Conservation (phyloP, 2,888 invertebrate species). For the Nasonovia ribisnigri region DNA sequence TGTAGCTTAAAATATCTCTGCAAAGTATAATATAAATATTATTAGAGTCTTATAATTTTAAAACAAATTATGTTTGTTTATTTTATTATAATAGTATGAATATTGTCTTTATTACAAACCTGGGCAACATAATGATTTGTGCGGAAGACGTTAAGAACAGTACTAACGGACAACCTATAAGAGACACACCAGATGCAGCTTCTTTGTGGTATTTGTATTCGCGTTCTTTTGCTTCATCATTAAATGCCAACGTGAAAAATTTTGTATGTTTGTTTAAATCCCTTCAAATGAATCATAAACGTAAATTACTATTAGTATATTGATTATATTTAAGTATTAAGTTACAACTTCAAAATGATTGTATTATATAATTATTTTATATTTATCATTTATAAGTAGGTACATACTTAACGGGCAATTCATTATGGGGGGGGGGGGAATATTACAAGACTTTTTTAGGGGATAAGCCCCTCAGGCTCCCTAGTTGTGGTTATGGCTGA, state of each 20-base stretch:
- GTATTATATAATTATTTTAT: no score
- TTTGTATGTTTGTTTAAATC: slow-evolving; percentile 79
- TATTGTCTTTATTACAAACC: slow-evolving; percentile 70
- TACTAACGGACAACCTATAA: slow-evolving; percentile 77
- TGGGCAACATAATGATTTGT: slow-evolving; percentile 74
- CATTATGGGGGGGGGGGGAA: no score
- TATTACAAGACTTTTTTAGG: no score
- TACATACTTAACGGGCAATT: neutral
- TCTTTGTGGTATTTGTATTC: slow-evolving; percentile 78
- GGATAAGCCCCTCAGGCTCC: no score
- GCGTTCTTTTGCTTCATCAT: slow-evolving; percentile 77
- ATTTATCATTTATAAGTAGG: neutral
- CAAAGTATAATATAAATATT: slow-evolving; percentile 66
- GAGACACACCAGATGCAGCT: slow-evolving; percentile 77
- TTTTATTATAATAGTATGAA: neutral
- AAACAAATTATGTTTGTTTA: neutral
- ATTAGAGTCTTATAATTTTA: neutral
- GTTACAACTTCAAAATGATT: neutral
- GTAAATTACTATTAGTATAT: neutral
- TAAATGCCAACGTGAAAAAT: slow-evolving; percentile 77
- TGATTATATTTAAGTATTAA: neutral
- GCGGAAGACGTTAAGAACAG: slow-evolving; percentile 73
- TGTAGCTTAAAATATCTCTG: slow-evolving; percentile 70
- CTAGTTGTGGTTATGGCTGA: no score
- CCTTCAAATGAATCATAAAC: slow-evolving; percentile 70